These are phyloP conservation scores for Formica exsecta DNA, from an alignment of 1,140 invertebrate genomes.

Conservation along the genomic window DNA sequence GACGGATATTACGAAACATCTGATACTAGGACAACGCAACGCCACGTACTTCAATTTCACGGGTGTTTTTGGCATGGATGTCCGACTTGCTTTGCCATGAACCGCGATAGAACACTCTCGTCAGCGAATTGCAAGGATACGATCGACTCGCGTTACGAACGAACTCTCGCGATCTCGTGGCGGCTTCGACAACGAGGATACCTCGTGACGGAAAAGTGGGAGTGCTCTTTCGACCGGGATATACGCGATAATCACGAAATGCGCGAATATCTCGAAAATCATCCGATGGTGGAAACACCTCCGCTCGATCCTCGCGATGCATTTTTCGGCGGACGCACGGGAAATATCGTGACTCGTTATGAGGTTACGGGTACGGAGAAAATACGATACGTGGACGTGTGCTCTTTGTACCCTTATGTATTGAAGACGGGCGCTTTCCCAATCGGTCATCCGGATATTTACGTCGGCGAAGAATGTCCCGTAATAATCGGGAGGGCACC, in stretches of 20 bases:
- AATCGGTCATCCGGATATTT: too few relatives aligned
- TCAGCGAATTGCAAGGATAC: not conserved
- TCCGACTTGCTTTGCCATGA: not conserved
- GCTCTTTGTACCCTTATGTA: too few relatives aligned
- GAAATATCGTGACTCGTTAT: not conserved
- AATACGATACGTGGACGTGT: too few relatives aligned
- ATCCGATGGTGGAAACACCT: not conserved
- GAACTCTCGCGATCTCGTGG: not conserved
- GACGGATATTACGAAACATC: not conserved
- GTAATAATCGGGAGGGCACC: not conserved
- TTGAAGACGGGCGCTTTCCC: too few relatives aligned
- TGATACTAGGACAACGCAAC: not conserved
- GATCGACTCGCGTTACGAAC: not conserved
- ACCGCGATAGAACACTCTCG: not conserved
- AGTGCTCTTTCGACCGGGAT: not conserved
- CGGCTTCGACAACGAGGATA: not conserved
- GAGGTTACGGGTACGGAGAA: not conserved
- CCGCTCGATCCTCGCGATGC: not conserved
- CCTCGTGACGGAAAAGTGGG: not conserved
- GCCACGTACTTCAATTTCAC: not conserved
- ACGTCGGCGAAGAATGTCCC: too few relatives aligned
- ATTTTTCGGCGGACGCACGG: not conserved
- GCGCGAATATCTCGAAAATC: not conserved
- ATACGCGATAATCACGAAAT: not conserved
- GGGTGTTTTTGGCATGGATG: not conserved